Evolutionary conservation across 2,797 vertebrate species (phyloP), one percentile per base, ranked within the genome.

Genomic region (Leucoraja ocellata): DNA sequence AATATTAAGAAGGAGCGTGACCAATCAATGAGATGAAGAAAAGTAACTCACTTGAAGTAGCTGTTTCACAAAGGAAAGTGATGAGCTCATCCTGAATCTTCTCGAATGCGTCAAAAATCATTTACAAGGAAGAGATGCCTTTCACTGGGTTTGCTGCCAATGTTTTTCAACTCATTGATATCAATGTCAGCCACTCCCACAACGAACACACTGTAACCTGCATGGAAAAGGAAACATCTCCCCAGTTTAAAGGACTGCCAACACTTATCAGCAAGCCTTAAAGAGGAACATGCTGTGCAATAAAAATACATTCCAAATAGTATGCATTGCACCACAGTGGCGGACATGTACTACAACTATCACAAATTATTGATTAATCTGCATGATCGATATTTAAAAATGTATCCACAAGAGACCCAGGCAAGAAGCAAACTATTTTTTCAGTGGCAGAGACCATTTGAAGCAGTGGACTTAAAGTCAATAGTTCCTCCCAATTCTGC

Each of bases 121-220:
- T 99, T 98, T 94, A 99, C 98, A 0, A 99, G 97, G 21, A 99
- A 99, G 71, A 99, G 97, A 0, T 99, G 99, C 0, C 98, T 96
- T 18, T 99, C 98, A 0, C 98, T 99, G 88, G 99, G 99, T 93
- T 99, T 99, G 96, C 98, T 99, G 94, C 97, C 98, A 61, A 99
- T 99, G 95, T 96, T 96, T 96, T 98, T 98, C 90, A 99, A 94
- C 94, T 99, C 99, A 0, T 96, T 95, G 93, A 98, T 99, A 93
- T 99, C 99, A 76, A 99, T 98, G 1, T 99, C 98, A 0, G 98
- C 98, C 25, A 99, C 98, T 0, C 99, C 99, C 63, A 99, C 96
- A n/a, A 99, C 97, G 65, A 99, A 99, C 46, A 99, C 97, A 58
- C 98, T 99, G 96, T 98, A 99, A 78, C 99, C 99, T 99, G 96